phyloP scores from a whole-genome alignment of 2,888 invertebrate genomes.

The Drosophila subsilvestris region DNA sequence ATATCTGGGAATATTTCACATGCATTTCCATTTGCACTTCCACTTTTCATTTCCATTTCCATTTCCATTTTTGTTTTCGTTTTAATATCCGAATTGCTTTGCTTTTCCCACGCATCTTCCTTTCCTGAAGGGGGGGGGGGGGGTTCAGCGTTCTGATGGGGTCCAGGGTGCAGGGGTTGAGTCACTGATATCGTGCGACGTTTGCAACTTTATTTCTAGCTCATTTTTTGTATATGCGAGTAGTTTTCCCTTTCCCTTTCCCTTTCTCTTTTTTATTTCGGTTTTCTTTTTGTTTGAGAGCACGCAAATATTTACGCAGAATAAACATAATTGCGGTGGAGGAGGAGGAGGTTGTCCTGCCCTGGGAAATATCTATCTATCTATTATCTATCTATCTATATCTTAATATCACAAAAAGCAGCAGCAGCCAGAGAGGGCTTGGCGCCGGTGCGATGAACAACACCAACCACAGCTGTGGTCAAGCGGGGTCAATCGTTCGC shows the following conservation, averaged over 20 bases:
- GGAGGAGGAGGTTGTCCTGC: not conserved
- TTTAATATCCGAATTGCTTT: constrained; percentile 23
- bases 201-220: constrained; percentile 40
- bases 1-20: no score
- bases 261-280: not conserved
- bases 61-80: not conserved
- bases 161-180: constrained; percentile 1
- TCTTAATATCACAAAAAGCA: no score
- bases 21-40: no score
- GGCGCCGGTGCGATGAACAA: no score
- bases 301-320: not conserved
- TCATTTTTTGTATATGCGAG: constrained; percentile 21
- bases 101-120: constrained; percentile 56
- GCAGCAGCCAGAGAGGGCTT: not conserved
- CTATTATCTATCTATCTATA: no score
- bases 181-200: constrained; percentile 55
- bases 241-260: constrained; percentile 4
- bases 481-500: not conserved
- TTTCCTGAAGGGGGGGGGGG: no score
- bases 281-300: not conserved
- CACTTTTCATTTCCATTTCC: no score
- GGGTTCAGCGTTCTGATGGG: not conserved
- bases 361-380: not conserved
- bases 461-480: constrained; percentile 1
- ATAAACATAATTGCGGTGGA: not conserved